Evolutionary conservation across 2,797 vertebrate genomes (phyloP).

Genomic region (Macropus fuliginosus): DNA sequence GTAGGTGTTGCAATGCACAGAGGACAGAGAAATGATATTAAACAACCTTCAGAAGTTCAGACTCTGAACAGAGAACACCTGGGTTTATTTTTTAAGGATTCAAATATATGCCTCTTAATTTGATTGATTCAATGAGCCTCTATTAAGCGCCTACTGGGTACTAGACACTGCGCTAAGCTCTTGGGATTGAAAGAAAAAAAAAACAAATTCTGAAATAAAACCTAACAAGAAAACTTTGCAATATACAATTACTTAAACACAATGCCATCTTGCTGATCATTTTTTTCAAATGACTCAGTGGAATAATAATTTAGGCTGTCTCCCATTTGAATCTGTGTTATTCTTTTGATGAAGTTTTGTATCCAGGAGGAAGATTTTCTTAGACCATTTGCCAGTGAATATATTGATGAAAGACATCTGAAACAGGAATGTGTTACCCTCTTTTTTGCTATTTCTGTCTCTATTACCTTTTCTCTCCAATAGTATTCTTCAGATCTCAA

Average conservation of each 20-base stretch:
- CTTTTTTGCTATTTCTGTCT: background rate
- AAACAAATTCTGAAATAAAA: background rate
- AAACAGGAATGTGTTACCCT: background rate
- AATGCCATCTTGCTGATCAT: background rate
- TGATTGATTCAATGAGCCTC: slow-evolving; percentile 4
- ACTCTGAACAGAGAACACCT: background rate
- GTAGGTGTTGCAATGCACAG: background rate
- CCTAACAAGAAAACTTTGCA: background rate
- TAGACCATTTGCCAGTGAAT: background rate
- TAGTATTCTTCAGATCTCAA: background rate
- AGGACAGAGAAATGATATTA: slow-evolving; percentile 49
- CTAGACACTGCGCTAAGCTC: background rate
- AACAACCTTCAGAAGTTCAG: slow-evolving; percentile 35
- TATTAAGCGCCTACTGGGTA: background rate
- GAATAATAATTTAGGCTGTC: background rate
- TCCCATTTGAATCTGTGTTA: slow-evolving; percentile 18
- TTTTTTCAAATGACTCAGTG: background rate
- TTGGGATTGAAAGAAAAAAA: background rate
- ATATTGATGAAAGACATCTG: background rate
- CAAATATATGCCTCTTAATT: slow-evolving; percentile 40
- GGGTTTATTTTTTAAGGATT: slow-evolving; percentile 30
- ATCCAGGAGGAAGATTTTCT: background rate
- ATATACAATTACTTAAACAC: slow-evolving; percentile 38
- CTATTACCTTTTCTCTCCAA: background rate
- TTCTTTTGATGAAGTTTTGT: background rate